Percentiles rank a stretch among this genome's conserved stretches.
Conservation (phyloP, 2,888 invertebrate genomes). For the Bibio marci region DNA sequence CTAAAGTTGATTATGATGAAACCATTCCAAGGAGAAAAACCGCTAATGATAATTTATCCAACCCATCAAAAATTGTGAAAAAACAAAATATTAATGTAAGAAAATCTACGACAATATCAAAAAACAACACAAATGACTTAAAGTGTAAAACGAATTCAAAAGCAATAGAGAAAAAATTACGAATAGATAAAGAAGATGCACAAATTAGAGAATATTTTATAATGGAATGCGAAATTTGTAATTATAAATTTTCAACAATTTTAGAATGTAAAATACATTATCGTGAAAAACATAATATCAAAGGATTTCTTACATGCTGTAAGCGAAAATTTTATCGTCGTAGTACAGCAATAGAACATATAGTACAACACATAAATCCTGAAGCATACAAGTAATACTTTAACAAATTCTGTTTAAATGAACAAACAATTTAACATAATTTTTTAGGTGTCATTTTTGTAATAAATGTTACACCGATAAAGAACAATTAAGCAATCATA, state of each 20-base stretch:
- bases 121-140: too few relatives aligned
- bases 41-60: slow-evolving; percentile 20
- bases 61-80: slow-evolving; percentile 22
- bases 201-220: slow-evolving; percentile 15
- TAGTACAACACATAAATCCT: slow-evolving; percentile 24
- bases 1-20: too few relatives aligned
- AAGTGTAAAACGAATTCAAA: too few relatives aligned
- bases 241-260: slow-evolving; percentile 17
- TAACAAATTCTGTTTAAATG: slow-evolving; percentile 14
- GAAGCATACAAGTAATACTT: slow-evolving; percentile 28
- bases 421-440: too few relatives aligned
- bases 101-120: too few relatives aligned
- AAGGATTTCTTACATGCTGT: slow-evolving; percentile 24
- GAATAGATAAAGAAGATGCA: too few relatives aligned
- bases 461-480: slow-evolving; percentile 16
- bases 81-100: too few relatives aligned
- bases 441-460: too few relatives aligned
- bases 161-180: too few relatives aligned
- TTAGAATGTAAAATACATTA: slow-evolving; percentile 22
- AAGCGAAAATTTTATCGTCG: slow-evolving; percentile 25
- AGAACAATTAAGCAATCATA: slow-evolving; percentile 23
- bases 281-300: slow-evolving; percentile 18
- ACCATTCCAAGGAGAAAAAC: too few relatives aligned
- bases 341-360: slow-evolving; percentile 23
- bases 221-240: slow-evolving; percentile 22